These are phyloP conservation scores for Macquaria australasica DNA, from an alignment of 2,113 vertebrate genomes.

Conservation along the genomic window DNA sequence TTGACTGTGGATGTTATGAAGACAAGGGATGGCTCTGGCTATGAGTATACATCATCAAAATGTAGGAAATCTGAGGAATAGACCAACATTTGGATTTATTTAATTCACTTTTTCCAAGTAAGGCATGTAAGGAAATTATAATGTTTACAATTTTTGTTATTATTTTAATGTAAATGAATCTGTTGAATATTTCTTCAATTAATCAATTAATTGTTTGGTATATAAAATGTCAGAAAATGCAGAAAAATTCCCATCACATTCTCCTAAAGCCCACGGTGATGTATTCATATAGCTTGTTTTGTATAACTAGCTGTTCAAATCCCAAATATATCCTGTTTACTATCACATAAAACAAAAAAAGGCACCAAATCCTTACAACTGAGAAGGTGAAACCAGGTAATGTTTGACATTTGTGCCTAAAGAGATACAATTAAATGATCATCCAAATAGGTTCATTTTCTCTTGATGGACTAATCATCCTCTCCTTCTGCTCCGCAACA, in stretches of 20 bases:
- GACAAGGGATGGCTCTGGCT: not conserved
- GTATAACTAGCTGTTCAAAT: not conserved
- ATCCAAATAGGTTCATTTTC: not conserved
- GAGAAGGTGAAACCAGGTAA: not conserved
- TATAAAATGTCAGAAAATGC: not conserved
- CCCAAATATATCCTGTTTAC: not conserved
- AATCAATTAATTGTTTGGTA: not conserved
- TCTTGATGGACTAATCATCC: not conserved
- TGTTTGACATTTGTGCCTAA: not conserved
- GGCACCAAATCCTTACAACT: not conserved
- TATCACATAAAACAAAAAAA: not conserved
- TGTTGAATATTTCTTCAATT: not conserved
- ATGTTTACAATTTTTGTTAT: not conserved
- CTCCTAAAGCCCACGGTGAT: not conserved
- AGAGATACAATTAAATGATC: not conserved
- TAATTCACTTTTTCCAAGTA: not conserved
- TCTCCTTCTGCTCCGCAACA: not conserved
- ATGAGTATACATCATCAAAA: not conserved
- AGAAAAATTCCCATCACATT: not conserved
- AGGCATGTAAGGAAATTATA: not conserved
- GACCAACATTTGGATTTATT: not conserved
- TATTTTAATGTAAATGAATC: not conserved
- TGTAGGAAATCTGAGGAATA: not conserved
- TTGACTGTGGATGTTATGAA: not conserved
- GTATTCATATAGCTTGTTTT: not conserved